These are phyloP conservation scores for Leucania comma DNA, from an alignment of 2,888 invertebrate genomes.

Conservation along the genomic window DNA sequence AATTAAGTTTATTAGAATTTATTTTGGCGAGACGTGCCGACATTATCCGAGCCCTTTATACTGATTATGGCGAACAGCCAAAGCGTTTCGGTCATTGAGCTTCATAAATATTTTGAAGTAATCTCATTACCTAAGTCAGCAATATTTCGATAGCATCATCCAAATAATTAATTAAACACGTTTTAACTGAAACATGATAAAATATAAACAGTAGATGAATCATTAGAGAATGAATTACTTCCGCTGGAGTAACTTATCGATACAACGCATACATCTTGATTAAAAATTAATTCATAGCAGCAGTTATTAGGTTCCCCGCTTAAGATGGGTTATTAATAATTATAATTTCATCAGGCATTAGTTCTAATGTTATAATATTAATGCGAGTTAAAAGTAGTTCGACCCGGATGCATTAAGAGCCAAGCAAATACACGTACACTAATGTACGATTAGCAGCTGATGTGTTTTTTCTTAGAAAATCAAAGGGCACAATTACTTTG, in stretches of 20 bases:
- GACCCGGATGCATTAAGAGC: slow-evolving; percentile 37
- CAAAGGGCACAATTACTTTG: slow-evolving; percentile 15
- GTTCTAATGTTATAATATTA: slow-evolving; percentile 40
- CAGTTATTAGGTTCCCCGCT: slow-evolving; percentile 40
- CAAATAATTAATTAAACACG: slow-evolving; percentile 35
- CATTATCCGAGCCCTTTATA: slow-evolving; percentile 61
- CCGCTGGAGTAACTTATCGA: slow-evolving; percentile 34
- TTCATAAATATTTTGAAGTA: slow-evolving; percentile 41
- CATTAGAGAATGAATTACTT: slow-evolving; percentile 44
- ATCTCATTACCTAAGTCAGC: slow-evolving; percentile 29
- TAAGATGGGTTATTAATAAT: slow-evolving; percentile 42
- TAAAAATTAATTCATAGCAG: slow-evolving; percentile 40
- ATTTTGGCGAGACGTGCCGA: slow-evolving; percentile 82
- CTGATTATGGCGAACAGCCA: slow-evolving; percentile 44
- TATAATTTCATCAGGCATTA: slow-evolving; percentile 36
- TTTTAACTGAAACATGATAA: slow-evolving; percentile 41
- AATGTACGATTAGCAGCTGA: slow-evolving; percentile 25
- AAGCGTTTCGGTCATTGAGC: slow-evolving; percentile 49
- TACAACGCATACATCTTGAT: slow-evolving; percentile 56
- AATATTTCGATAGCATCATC: slow-evolving; percentile 42
- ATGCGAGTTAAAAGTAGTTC: slow-evolving; percentile 35
- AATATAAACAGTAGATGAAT: slow-evolving; percentile 54
- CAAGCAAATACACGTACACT: slow-evolving; percentile 40
- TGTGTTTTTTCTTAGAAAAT: slow-evolving; percentile 32
- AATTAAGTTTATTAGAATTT: slow-evolving; percentile 90